These are phyloP conservation scores for Galeopsomyia nigrocyanea DNA, from an alignment of 2,888 invertebrate species.

Conservation along the genomic window DNA sequence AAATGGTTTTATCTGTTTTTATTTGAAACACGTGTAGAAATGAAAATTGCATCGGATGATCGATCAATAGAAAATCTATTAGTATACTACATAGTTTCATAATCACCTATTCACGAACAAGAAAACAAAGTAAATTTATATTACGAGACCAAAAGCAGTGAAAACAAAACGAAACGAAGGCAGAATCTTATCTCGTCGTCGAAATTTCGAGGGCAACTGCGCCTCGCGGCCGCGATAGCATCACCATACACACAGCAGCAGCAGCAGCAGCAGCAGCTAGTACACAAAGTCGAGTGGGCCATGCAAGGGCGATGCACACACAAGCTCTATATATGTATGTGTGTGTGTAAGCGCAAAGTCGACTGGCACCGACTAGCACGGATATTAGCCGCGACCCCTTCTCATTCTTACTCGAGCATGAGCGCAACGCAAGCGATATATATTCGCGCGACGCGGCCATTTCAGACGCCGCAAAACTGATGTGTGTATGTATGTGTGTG, in stretches of 20 bases:
- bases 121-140: too few relatives aligned
- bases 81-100: too few relatives aligned
- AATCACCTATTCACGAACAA: too few relatives aligned
- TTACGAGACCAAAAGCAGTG: background rate
- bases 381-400: constrained; percentile 60
- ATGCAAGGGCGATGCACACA: constrained; percentile 53
- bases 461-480: too few relatives aligned
- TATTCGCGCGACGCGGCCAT: constrained; percentile 53
- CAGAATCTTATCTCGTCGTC: constrained; percentile 13
- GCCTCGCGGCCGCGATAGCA: constrained; percentile 44
- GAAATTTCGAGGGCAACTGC: too few relatives aligned
- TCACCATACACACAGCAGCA: constrained; percentile 18
- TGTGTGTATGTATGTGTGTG: too few relatives aligned
- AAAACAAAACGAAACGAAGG: constrained; percentile 8
- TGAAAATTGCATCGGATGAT: too few relatives aligned
- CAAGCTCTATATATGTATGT: constrained; percentile 40
- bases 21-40: too few relatives aligned
- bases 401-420: background rate
- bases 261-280: too few relatives aligned
- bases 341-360: constrained; percentile 49
- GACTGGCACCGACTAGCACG: constrained; percentile 67
- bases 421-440: too few relatives aligned
- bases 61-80: too few relatives aligned
- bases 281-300: constrained; percentile 53
- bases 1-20: too few relatives aligned